Evolutionary conservation across 2,113 vertebrate species (phyloP).

Genomic region (Podiceps cristatus): DNA sequence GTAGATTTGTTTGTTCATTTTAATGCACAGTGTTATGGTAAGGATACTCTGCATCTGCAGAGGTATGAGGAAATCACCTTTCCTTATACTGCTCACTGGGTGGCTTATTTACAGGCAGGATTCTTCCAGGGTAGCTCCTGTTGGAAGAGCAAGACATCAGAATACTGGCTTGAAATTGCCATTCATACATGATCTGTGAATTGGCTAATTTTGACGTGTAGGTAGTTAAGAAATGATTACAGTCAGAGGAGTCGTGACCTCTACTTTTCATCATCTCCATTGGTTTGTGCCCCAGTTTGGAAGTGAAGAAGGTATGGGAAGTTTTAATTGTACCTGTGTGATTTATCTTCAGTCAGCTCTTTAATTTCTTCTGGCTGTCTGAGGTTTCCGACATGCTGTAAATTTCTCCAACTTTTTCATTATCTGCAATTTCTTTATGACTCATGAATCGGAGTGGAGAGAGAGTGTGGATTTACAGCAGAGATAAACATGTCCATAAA

Average conservation of each 20-base stretch:
- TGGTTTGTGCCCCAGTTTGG: conserved; percentile 79
- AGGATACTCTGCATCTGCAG: conserved; percentile 56
- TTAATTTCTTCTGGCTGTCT: conserved; percentile 89
- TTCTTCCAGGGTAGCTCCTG: conserved; percentile 33
- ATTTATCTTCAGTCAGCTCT: conserved; percentile 87
- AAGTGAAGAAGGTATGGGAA: conserved; percentile 82
- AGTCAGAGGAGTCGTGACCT: conserved; percentile 78
- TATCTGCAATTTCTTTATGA: conserved; percentile 94
- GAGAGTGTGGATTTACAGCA: conserved; percentile 93
- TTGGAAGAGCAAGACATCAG: conserved; percentile 14
- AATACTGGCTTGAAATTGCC: conserved; percentile 53
- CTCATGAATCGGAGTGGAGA: conserved; percentile 90
- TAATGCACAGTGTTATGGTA: conserved; percentile 33
- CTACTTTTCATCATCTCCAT: conserved; percentile 81
- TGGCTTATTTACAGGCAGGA: conserved; percentile 65
- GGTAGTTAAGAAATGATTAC: conserved; percentile 80
- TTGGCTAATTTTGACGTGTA: conserved; percentile 81
- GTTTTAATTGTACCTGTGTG: conserved; percentile 86
- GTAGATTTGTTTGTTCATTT: conserved; percentile 72
- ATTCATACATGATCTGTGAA: conserved; percentile 58
- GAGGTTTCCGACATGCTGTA: conserved; percentile 92
- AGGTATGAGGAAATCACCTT: conserved; percentile 37
- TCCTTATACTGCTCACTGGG: conserved; percentile 34
- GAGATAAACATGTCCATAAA: conserved; percentile 93
- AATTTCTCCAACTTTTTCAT: conserved; percentile 99